Percentiles rank a stretch among this genome's conserved stretches.
Conservation (phyloP, 2,797 vertebrate genomes). For the Urophycis tenuis region DNA sequence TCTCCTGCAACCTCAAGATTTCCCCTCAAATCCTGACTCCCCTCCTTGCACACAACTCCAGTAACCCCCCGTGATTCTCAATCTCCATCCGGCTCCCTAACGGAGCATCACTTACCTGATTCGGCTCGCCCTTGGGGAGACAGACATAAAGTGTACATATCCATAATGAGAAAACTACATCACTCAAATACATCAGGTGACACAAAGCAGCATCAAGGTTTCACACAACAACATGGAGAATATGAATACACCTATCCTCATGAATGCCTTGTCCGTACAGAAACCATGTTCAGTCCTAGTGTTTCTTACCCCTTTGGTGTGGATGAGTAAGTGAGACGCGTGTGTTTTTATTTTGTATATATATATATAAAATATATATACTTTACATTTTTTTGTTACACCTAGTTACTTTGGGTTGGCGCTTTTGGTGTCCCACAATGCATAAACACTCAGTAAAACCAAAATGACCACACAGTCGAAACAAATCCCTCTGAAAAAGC, state of each 20-base stretch:
- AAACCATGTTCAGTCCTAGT: constrained; percentile 22
- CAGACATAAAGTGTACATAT: no score
- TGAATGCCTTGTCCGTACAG: constrained; percentile 46
- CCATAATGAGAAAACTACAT: neutral
- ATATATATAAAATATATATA: constrained; percentile 12
- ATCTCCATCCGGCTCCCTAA: constrained; percentile 52
- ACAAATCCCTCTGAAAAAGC: no score
- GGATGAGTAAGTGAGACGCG: constrained; percentile 39
- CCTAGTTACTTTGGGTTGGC: neutral
- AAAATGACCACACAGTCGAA: neutral
- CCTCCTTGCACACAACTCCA: constrained; percentile 42
- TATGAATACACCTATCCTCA: constrained; percentile 51
- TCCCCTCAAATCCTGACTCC: constrained; percentile 53
- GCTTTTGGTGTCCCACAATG: neutral
- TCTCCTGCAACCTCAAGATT: constrained; percentile 48
- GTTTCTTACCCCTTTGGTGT: constrained; percentile 35
- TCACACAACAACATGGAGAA: constrained; percentile 62
- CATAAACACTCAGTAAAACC: neutral
- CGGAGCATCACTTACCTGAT: constrained; percentile 19
- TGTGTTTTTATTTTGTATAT: constrained; percentile 24
- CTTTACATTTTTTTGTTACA: neutral
- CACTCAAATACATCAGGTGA: constrained; percentile 1
- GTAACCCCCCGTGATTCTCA: constrained; percentile 43
- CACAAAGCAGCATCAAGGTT: constrained; percentile 19
- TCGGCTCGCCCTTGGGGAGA: constrained; percentile 1